phyloP scores from a whole-genome alignment of 2,888 invertebrate genomes.

The Osmoderma eremita region DNA sequence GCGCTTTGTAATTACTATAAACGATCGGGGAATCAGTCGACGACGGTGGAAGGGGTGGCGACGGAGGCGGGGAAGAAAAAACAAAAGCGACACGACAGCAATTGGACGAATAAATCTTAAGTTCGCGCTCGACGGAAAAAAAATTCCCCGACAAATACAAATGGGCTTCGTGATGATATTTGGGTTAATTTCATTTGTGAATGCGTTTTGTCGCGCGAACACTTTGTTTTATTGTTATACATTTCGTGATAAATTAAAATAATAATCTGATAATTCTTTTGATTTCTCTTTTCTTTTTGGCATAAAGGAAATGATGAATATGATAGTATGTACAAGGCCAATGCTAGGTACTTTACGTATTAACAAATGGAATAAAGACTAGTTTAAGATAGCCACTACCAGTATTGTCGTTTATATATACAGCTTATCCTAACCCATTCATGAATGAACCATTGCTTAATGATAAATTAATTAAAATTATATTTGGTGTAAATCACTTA shows the following conservation, averaged over 20 bases:
- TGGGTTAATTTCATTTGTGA: conserved; percentile 37
- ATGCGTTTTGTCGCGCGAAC: conserved; percentile 14
- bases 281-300: neutral
- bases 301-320: conserved; percentile 8
- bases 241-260: conserved; percentile 20
- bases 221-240: conserved; percentile 13
- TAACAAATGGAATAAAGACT: conserved; percentile 7
- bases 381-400: conserved; percentile 14
- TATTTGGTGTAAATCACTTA: conserved; percentile 14
- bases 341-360: conserved; percentile 1
- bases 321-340: neutral
- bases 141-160: conserved; percentile 32
- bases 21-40: conserved; percentile 51
- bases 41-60: conserved; percentile 1
- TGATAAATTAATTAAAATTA: conserved; percentile 27
- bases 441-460: conserved; percentile 35
- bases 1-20: conserved; percentile 63
- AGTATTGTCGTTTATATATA: conserved; percentile 8
- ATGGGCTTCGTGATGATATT: conserved; percentile 41
- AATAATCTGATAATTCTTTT: conserved; percentile 10
- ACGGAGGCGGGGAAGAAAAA: conserved; percentile 45
- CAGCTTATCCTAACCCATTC: conserved; percentile 23
- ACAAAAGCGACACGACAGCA: conserved; percentile 55
- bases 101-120: conserved; percentile 59
- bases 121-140: conserved; percentile 30